Conservation (phyloP, 2,888 invertebrate species). For the Nomada ruficornis region DNA sequence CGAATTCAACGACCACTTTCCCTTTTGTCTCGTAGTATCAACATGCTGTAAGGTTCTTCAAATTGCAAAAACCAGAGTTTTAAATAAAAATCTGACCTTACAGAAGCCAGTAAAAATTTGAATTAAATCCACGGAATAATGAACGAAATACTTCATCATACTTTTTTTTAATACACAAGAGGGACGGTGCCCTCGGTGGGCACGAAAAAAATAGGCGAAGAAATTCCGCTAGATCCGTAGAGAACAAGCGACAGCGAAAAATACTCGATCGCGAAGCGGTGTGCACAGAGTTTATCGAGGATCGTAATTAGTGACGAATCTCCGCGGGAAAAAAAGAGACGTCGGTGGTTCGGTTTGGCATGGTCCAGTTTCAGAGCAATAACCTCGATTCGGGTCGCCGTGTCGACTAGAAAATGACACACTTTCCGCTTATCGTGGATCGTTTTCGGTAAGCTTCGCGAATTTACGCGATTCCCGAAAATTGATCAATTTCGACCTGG, state of each 20-base stretch:
- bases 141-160: too few relatives aligned
- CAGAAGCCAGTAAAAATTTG: too few relatives aligned
- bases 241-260: not conserved
- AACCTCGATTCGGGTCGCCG: slow-evolving; percentile 8
- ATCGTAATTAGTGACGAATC: slow-evolving; percentile 47
- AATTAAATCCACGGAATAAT: too few relatives aligned
- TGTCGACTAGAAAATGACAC: slow-evolving; percentile 28
- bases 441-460: not conserved
- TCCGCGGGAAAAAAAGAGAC: slow-evolving; percentile 24
- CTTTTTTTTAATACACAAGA: too few relatives aligned
- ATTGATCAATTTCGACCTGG: slow-evolving; percentile 28
- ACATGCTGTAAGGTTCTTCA: too few relatives aligned
- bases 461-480: slow-evolving; percentile 25
- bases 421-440: slow-evolving; percentile 39
- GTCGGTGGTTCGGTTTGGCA: not conserved
- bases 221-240: too few relatives aligned
- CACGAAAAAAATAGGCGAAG: too few relatives aligned
- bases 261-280: slow-evolving; percentile 13
- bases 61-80: too few relatives aligned
- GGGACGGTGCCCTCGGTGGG: too few relatives aligned
- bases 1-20: too few relatives aligned
- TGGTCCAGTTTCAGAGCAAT: slow-evolving; percentile 11
- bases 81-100: too few relatives aligned
- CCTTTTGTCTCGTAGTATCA: too few relatives aligned
- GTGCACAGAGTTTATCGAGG: slow-evolving; percentile 33